Conservation (phyloP, 2,888 invertebrate species). For the Formica aserva region DNA sequence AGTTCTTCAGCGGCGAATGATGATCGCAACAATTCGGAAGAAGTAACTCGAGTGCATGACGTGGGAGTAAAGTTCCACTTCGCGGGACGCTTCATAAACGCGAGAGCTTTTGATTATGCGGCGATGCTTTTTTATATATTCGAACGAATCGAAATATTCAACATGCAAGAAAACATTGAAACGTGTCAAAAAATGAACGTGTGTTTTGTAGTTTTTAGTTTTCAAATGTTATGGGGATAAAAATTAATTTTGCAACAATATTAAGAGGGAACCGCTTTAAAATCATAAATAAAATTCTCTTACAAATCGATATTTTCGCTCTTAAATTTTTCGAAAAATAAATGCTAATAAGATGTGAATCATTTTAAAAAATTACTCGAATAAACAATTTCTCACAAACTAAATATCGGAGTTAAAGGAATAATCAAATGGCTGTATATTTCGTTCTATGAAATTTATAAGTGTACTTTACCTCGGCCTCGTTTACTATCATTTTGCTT, state of each 20-base stretch:
- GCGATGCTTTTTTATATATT: background rate
- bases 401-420: background rate
- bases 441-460: background rate
- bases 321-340: background rate
- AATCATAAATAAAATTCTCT: background rate
- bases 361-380: background rate
- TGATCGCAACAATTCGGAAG: constrained; percentile 39
- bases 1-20: constrained; percentile 7
- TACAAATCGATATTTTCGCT: background rate
- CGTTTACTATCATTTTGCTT: background rate
- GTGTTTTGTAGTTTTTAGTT: background rate
- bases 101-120: background rate
- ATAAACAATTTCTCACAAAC: background rate
- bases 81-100: background rate
- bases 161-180: background rate
- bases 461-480: constrained; percentile 6
- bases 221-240: background rate
- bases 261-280: background rate
- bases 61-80: constrained; percentile 15
- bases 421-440: constrained; percentile 28
- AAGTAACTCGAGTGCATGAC: background rate
- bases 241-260: background rate
- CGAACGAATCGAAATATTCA: background rate
- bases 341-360: background rate
- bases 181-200: background rate